Evolutionary conservation across 2,888 invertebrate species (phyloP).

Genomic region (Scrobipalpa atriplicella): DNA sequence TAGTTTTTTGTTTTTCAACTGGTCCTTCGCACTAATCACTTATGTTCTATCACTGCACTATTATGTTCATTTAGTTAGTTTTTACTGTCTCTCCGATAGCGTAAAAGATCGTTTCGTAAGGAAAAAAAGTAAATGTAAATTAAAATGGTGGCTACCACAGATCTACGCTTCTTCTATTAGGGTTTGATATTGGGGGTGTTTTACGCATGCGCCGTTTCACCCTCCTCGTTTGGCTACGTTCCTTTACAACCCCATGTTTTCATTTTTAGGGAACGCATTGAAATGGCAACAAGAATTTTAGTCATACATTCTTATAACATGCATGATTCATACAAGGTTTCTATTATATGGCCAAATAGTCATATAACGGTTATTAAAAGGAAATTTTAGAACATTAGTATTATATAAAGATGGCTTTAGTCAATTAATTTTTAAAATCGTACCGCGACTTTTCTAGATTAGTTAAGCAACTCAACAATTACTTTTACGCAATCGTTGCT

Average conservation of each 20-base stretch:
- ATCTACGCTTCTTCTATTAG: constrained; percentile 52
- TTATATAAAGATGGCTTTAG: too few relatives aligned
- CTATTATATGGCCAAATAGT: too few relatives aligned
- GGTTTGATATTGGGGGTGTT: constrained; percentile 51
- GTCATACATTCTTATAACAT: too few relatives aligned
- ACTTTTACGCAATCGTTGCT: too few relatives aligned
- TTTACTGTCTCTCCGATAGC: constrained; percentile 30
- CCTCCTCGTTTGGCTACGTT: constrained; percentile 54
- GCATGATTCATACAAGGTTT: too few relatives aligned
- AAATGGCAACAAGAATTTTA: background rate
- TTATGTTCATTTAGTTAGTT: constrained; percentile 30
- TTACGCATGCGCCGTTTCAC: constrained; percentile 61
- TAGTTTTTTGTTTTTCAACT: constrained; percentile 28
- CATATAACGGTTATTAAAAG: too few relatives aligned
- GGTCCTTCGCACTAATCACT: constrained; percentile 7
- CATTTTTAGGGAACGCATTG: constrained; percentile 19
- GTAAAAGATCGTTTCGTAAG: constrained; percentile 40
- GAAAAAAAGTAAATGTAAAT: constrained; percentile 57
- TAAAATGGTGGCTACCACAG: constrained; percentile 78
- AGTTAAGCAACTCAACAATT: too few relatives aligned
- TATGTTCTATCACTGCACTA: constrained; percentile 39
- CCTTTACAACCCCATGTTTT: constrained; percentile 39
- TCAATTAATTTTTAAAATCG: too few relatives aligned
- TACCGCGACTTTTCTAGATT: too few relatives aligned
- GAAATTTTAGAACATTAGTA: too few relatives aligned